Evolutionary conservation across 64 coral and sea anemone species (phyloP), one percentile per base, ranked within the genome.

Genomic region (Platygyra sinensis): DNA sequence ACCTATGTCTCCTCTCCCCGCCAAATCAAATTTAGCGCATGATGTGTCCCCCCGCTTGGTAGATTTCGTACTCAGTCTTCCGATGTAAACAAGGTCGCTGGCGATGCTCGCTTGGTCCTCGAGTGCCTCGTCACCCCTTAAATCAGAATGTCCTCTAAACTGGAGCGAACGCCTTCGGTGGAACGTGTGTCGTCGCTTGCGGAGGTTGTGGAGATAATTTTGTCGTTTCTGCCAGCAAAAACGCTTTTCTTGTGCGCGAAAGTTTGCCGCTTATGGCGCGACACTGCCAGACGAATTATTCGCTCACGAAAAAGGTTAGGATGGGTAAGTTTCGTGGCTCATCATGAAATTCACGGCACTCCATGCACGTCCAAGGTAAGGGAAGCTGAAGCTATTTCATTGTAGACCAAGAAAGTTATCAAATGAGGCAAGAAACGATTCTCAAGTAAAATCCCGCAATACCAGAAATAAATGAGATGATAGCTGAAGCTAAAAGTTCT

Each of bases 191-290:
- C 76, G 51, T 87, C 83, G 5, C 59, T 92, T 24, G 90, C 81
- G 29, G 90, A 92, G 73, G 76, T 92, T 13, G 72, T 92, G 67
- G 90, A 92, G 30, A 75, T 92, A 15, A 72, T 87, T 86, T 33
- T 92, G 30, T 87, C 90, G 29, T 92, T 92, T 67, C 62, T 92
- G 27, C 90, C 90, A 0, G 90, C 90, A 0, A 86, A 55, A 92
- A 49, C 84, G 11, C 62, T 92, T 22, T 64, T 77, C 14, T 46
- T 4, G 15, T 72, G 82, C n/a, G 77, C 42, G 59, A 74, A 92
- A 72, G 90, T 92, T 52, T 87, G 90, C 72, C 90, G 83, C 1
- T 52, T 92, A 60, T 92, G 90, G 90, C 74, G 83, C 87, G 90
- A 92, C 51, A 92, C 80, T 27, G 75, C 59, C 0, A 72, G 59